Evolutionary conservation across 2,888 invertebrate genomes (phyloP).

Genomic region (Spicauda simplicius): DNA sequence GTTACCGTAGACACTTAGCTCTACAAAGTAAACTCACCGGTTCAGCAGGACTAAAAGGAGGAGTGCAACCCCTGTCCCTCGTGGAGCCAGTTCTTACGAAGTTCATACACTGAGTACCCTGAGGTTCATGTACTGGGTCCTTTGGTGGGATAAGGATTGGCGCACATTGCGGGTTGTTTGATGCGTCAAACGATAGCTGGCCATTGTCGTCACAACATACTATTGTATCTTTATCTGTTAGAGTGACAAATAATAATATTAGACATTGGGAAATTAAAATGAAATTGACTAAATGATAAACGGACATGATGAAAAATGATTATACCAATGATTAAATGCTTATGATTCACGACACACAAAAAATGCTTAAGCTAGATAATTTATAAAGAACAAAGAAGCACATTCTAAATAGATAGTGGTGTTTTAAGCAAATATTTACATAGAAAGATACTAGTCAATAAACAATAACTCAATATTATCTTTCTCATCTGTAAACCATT

Average conservation of each 20-base stretch:
- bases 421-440: too few relatives aligned
- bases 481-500: not conserved
- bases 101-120: conserved; percentile 88
- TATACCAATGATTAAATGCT: too few relatives aligned
- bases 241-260: not conserved
- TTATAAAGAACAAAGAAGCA: too few relatives aligned
- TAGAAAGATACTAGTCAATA: too few relatives aligned
- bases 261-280: too few relatives aligned
- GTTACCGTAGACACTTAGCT: too few relatives aligned
- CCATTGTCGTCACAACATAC: conserved; percentile 73
- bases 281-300: not conserved
- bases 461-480: not conserved
- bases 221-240: conserved; percentile 63
- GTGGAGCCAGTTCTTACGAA: conserved; percentile 89
- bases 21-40: conserved; percentile 79
- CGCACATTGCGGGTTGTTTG: conserved; percentile 66
- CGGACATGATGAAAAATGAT: too few relatives aligned
- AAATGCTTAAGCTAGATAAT: too few relatives aligned
- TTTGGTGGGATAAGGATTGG: conserved; percentile 69
- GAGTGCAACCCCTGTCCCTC: conserved; percentile 87
- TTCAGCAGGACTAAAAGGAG: conserved; percentile 87
- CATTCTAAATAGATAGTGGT: too few relatives aligned
- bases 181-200: conserved; percentile 56
- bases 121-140: conserved; percentile 74
- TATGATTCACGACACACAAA: too few relatives aligned